Evolutionary conservation across 2,797 vertebrate species (phyloP), one percentile per base, ranked within the genome.

Genomic region (Xenopus petersii): DNA sequence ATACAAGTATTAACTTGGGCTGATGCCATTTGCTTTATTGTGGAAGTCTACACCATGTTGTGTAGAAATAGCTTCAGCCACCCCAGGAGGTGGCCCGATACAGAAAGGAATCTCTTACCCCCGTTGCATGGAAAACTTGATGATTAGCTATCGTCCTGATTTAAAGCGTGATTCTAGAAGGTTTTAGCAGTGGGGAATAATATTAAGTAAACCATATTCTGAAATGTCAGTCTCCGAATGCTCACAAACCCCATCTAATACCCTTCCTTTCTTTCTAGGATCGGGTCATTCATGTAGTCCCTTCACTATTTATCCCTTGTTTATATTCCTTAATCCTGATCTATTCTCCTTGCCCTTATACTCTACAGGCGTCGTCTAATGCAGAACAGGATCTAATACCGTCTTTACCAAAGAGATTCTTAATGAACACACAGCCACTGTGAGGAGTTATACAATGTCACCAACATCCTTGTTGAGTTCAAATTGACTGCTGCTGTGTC

Each of bases 101-200:
- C n/a, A 56, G 54, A 56, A 56, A 56, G 54, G 54, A 17, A 56
- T 56, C n/a, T 56, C 54, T 17, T 21, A 21, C 1, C 6, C 13
- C 13, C 7, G 54, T 16, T 17, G 54, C 17, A 17, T 56, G 54
- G 9, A 17, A 56, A 61, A 13, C 64, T 67, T 9, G 64, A 67
- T 74, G 64, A 74, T 65, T 67, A 68, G 65, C 65, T n/a, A n/a
- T 47, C 64, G 26, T 75, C 65, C 73, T 42, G 65, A 30, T 62
- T 63, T 61, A 56, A 54, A 56, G 64, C 63, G 21, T 73, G 71
- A 73, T 24, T 48, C 64, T 24, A 65, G 64, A 12, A 51, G 11
- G 71, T 64, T 74, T 67, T 67, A 74, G 30, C 73, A 68, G 58
- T 58, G 46, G 64, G 72, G 56, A n/a, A 49, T 65, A 60, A 60